These are phyloP conservation scores for Mormyrus hasselquistii DNA, from an alignment of 2,797 vertebrate species.

Conservation along the genomic window DNA sequence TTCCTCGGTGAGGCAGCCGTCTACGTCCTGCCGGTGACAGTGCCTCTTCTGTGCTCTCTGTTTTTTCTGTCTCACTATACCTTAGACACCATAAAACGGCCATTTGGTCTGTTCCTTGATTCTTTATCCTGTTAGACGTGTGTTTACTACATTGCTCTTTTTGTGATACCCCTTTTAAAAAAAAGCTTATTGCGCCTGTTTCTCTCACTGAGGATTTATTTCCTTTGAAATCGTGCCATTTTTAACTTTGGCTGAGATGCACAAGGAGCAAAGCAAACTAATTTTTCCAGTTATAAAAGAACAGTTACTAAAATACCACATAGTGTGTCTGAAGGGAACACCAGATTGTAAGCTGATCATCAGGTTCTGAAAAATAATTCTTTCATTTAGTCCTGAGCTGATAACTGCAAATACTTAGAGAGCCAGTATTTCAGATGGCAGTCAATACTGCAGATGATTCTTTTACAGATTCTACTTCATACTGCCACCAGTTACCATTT, in stretches of 20 bases:
- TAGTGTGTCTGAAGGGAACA: neutral
- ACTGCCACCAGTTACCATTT: neutral
- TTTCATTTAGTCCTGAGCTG: neutral
- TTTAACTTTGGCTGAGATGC: neutral
- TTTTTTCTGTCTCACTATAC: neutral
- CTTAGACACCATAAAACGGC: neutral
- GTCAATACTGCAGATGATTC: neutral
- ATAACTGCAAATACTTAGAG: neutral
- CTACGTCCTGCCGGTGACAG: neutral
- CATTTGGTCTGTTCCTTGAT: neutral
- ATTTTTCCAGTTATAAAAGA: neutral
- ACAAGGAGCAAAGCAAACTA: neutral
- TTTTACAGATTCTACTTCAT: neutral
- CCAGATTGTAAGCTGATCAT: neutral
- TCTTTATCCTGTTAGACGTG: neutral
- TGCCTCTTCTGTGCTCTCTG: neutral
- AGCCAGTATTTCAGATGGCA: neutral
- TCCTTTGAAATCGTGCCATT: neutral
- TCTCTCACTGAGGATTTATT: neutral
- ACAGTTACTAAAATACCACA: neutral
- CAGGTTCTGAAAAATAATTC: neutral
- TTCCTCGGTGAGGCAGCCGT: conserved; percentile 73
- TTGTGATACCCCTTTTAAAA: neutral
- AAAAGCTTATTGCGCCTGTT: neutral
- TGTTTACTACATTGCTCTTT: neutral